Conservation (phyloP, 2,888 invertebrate genomes). For the Ceramica pisi region DNA sequence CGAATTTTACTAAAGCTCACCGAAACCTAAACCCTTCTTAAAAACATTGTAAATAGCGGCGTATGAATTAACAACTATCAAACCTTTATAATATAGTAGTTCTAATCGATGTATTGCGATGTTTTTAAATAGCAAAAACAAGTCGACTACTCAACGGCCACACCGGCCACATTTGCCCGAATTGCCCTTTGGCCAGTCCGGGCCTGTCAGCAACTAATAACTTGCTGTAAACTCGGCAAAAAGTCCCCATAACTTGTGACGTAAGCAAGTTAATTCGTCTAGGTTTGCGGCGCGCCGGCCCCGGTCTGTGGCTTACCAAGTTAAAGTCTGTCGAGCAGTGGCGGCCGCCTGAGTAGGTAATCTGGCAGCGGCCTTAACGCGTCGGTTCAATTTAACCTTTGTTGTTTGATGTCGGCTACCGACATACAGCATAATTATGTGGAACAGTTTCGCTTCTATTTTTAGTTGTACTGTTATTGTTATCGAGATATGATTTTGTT, state of each 20-base stretch:
- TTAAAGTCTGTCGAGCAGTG: slow-evolving; percentile 49
- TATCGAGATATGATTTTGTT: background rate
- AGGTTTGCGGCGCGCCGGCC: slow-evolving; percentile 30
- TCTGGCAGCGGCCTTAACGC: slow-evolving; percentile 52
- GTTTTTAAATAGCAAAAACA: too few relatives aligned
- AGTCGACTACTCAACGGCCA: too few relatives aligned
- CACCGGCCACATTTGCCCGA: too few relatives aligned
- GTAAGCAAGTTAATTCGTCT: slow-evolving; percentile 55
- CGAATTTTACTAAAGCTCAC: too few relatives aligned
- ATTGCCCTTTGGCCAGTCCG: too few relatives aligned
- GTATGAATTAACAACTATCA: too few relatives aligned
- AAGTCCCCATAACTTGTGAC: slow-evolving; percentile 49
- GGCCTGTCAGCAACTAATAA: slow-evolving; percentile 38
- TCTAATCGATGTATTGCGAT: too few relatives aligned
- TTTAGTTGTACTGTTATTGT: slow-evolving; percentile 30
- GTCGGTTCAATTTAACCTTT: slow-evolving; percentile 68
- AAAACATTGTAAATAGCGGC: too few relatives aligned
- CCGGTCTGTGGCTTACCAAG: slow-evolving; percentile 54
- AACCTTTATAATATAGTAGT: too few relatives aligned
- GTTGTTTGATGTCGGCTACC: slow-evolving; percentile 44
- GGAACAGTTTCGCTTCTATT: slow-evolving; percentile 38
- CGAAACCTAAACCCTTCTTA: too few relatives aligned
- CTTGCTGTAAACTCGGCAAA: slow-evolving; percentile 46
- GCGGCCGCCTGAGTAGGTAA: slow-evolving; percentile 62
- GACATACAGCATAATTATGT: slow-evolving; percentile 34